Base-by-base conservation (phyloP, 2,113 vertebrate genomes). In the Pedetes capensis region DNA sequence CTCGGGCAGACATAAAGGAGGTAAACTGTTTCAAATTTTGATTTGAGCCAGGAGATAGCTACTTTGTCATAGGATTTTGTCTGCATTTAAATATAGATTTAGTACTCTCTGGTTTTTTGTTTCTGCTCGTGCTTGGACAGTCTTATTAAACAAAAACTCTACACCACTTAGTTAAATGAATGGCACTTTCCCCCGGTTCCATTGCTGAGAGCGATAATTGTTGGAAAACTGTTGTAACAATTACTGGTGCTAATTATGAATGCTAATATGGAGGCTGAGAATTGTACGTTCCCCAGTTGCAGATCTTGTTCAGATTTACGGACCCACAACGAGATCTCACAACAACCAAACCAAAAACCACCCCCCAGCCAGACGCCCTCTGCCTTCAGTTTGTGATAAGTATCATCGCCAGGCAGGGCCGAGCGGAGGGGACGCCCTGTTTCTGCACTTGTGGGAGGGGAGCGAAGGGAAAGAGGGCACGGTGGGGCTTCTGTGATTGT, bases 11-110 rank as follows among this genome's bases (percentile, higher is more conserved):
- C 89, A 96, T 95, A 96, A 97, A 98, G 97, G 98, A 97, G 93
- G 97, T 93, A 97, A 98, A 98, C 98, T 97, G 97, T 90, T 98
- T 91, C 96, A 98, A 96, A 97, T 97, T 97, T 98, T 97, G 84
- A 98, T 98, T 75, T 0, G 0, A 98, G 91, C 89, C n/a, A 27
- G 97, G 96, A 88, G 95, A 97, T 89, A 97, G 96, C 68, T 82
- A 96, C 93, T 96, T 93, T 97, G 81, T 96, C 97, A 87, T 49
- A 95, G 82, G 87, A 95, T 94, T 95, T 96, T 94, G 61, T 91
- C 96, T 95, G 94, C 91, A 94, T 97, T 98, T 93, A 97, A 97
- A 97, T 96, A 84, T 78, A 47, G 82, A 95, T 87, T 96, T 97
- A 93, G 53, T 71, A 64, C 44, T 71, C 75, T 97, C 91, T 93